phyloP scores from a whole-genome alignment of 1,140 invertebrate genomes.

The Varroa destructor region DNA sequence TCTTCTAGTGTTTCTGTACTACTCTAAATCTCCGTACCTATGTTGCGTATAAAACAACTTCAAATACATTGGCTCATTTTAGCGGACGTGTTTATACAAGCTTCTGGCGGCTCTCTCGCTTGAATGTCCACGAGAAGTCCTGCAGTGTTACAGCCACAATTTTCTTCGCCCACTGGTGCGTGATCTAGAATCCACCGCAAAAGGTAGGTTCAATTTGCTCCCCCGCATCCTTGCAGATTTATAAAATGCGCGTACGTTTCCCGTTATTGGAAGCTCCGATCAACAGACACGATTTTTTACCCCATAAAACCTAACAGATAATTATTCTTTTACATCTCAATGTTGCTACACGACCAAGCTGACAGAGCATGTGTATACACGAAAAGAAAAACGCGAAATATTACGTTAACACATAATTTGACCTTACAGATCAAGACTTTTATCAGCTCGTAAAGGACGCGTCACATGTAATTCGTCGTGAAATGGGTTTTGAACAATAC shows the following conservation, averaged over 20 bases:
- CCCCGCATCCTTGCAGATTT: not conserved
- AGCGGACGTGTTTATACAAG: slow-evolving; percentile 24
- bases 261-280: not conserved
- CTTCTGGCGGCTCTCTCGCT: slow-evolving; percentile 4
- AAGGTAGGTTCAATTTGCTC: not conserved
- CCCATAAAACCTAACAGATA: too few species aligned
- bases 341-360: too few species aligned
- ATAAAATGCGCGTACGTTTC: not conserved
- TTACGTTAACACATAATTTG: too few species aligned
- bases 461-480: not conserved
- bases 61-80: not conserved
- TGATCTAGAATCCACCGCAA: not conserved
- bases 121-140: slow-evolving; percentile 15
- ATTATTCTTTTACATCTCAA: too few species aligned
- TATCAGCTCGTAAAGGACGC: slow-evolving; percentile 6
- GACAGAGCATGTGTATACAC: too few species aligned
- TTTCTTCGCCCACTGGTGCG: slow-evolving; percentile 13
- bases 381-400: too few species aligned
- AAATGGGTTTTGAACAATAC: slow-evolving; percentile 13
- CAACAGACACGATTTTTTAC: too few species aligned
- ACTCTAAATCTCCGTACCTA: too few species aligned
- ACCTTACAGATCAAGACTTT: not conserved
- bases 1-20: too few species aligned
- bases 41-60: too few species aligned
- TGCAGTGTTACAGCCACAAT: not conserved